Percentiles rank a stretch among this genome's conserved stretches.
Conservation (phyloP, 1,140 invertebrate genomes). For the Cheumatopsyche charites region DNA sequence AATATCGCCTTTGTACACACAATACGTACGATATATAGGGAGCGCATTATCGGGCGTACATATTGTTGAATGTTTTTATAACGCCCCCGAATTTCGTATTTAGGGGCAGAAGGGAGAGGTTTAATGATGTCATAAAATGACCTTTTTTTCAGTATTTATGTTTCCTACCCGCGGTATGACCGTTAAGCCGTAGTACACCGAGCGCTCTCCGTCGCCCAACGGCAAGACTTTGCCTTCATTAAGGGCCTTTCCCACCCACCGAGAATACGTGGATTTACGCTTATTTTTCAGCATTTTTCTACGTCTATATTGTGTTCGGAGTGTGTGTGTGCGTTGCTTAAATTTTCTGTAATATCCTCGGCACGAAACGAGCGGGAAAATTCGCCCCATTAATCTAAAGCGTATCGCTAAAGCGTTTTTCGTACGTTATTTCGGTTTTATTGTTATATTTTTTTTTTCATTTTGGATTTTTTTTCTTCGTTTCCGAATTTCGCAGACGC, state of each 20-base stretch:
- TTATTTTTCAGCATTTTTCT: constrained; percentile 21
- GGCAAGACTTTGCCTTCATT: background rate
- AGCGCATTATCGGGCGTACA: constrained; percentile 23
- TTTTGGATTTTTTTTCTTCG: background rate
- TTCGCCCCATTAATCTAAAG: constrained; percentile 36
- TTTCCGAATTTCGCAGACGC: constrained; percentile 1
- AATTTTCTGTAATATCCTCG: constrained; percentile 25
- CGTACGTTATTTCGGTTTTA: constrained; percentile 25
- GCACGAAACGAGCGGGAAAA: constrained; percentile 30
- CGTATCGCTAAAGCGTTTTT: constrained; percentile 35
- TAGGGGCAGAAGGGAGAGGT: constrained; percentile 20
- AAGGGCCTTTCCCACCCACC: background rate
- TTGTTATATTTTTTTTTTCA: constrained; percentile 26
- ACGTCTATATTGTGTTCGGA: background rate
- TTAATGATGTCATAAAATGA: constrained; percentile 39
- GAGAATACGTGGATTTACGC: constrained; percentile 4
- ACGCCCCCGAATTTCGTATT: background rate
- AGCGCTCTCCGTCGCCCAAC: background rate
- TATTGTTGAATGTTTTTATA: constrained; percentile 39
- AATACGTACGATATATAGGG: too few relatives aligned
- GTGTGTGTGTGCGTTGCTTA: constrained; percentile 18
- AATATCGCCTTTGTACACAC: too few relatives aligned
- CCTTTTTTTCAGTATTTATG: constrained; percentile 37
- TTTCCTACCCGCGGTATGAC: constrained; percentile 15
- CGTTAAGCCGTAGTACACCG: constrained; percentile 14